These are phyloP conservation scores for Anagyrus pseudococci DNA, from an alignment of 2,888 invertebrate species.

Conservation along the genomic window DNA sequence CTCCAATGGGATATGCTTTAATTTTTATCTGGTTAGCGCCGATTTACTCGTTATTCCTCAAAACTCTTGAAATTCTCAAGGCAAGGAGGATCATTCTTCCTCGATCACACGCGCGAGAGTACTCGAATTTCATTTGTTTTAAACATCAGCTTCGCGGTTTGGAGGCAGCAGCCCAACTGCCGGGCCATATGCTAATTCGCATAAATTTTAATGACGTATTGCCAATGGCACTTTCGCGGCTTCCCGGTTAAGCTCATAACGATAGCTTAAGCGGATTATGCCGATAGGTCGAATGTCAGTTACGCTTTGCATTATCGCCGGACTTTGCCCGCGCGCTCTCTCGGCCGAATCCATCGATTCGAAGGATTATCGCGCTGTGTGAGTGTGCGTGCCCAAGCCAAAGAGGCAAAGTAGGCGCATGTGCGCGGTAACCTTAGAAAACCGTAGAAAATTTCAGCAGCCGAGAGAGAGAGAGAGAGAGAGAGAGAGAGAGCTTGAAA, in stretches of 20 bases:
- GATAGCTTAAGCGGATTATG: constrained; percentile 57
- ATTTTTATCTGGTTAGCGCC: too few relatives aligned
- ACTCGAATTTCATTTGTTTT: too few relatives aligned
- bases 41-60: too few relatives aligned
- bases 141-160: too few relatives aligned
- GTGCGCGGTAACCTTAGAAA: too few relatives aligned
- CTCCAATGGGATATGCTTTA: too few relatives aligned
- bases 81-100: too few relatives aligned
- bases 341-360: constrained; percentile 36
- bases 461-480: too few relatives aligned
- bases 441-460: too few relatives aligned
- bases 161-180: too few relatives aligned
- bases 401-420: not conserved
- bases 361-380: constrained; percentile 33
- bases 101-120: too few relatives aligned
- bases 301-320: constrained; percentile 45
- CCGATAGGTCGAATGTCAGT: constrained; percentile 56
- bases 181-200: constrained; percentile 38
- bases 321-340: constrained; percentile 33
- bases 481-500: constrained; percentile 10
- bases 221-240: constrained; percentile 52
- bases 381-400: not conserved
- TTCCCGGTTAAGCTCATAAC: constrained; percentile 54
- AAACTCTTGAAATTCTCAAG: too few relatives aligned
- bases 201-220: constrained; percentile 53